phyloP scores from a whole-genome alignment of 2,888 invertebrate species.

The Ornithoptera priamus region DNA sequence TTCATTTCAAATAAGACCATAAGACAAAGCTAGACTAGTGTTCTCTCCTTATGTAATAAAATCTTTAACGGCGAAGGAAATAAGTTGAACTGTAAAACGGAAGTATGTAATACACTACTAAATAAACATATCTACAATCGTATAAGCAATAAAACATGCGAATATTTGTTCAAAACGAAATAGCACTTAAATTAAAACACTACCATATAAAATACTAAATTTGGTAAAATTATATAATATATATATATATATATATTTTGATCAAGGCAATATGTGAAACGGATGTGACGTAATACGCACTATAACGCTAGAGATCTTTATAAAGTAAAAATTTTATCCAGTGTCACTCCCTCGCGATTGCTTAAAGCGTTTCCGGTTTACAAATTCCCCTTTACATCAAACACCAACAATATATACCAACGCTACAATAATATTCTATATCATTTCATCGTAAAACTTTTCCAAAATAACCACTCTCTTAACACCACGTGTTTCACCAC shows the following conservation, averaged over 20 bases:
- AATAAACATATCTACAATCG: not conserved
- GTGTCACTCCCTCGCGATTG: too few relatives aligned
- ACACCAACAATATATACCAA: slow-evolving; percentile 24
- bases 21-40: too few relatives aligned
- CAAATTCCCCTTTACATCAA: slow-evolving; percentile 8
- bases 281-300: slow-evolving; percentile 9
- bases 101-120: not conserved
- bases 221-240: slow-evolving; percentile 15
- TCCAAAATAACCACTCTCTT: slow-evolving; percentile 48
- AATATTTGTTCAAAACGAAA: not conserved
- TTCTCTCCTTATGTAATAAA: too few relatives aligned
- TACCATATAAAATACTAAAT: slow-evolving; percentile 1
- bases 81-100: not conserved
- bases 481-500: slow-evolving; percentile 24
- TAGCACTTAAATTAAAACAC: slow-evolving; percentile 4
- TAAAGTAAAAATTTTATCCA: not conserved
- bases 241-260: not conserved
- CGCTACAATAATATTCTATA: slow-evolving; percentile 22
- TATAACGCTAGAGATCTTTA: slow-evolving; percentile 1
- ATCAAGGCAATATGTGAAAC: slow-evolving; percentile 25
- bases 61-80: too few relatives aligned
- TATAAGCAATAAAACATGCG: slow-evolving; percentile 18
- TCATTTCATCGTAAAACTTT: slow-evolving; percentile 38
- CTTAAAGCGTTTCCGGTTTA: slow-evolving; percentile 1
- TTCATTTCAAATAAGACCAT: too few relatives aligned